Percentiles rank a stretch among this genome's conserved stretches.
phyloP scores from a whole-genome alignment of 2,797 vertebrate species.

The Cirrhinus mrigala region DNA sequence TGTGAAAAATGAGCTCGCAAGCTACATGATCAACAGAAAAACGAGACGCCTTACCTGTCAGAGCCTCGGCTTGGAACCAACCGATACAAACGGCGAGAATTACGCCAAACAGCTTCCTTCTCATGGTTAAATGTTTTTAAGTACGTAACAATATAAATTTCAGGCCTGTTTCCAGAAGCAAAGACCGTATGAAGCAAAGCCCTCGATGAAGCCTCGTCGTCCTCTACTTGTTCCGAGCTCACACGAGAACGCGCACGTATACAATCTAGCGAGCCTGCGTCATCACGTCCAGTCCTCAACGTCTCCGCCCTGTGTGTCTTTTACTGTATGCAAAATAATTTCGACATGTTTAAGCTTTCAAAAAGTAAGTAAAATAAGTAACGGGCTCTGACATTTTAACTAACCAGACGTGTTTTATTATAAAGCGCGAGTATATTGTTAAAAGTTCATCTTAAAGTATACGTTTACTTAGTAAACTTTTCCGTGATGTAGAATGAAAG shows the following conservation, averaged over 20 bases:
- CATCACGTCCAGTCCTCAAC: constrained; percentile 52
- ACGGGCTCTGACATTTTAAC: background rate
- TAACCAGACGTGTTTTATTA: background rate
- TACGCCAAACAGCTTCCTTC: constrained; percentile 71
- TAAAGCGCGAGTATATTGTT: background rate
- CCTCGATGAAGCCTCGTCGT: constrained; percentile 52
- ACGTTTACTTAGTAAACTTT: background rate
- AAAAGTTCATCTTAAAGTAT: background rate
- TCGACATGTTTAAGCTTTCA: background rate
- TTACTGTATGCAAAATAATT: background rate
- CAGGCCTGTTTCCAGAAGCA: background rate
- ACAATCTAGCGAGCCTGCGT: constrained; percentile 61
- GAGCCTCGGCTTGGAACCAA: constrained; percentile 70
- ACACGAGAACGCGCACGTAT: constrained; percentile 70
- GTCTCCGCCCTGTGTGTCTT: background rate
- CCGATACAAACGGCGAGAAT: constrained; percentile 72
- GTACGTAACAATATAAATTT: no score
- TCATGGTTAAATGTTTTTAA: background rate
- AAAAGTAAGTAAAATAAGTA: background rate
- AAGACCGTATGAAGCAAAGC: background rate
- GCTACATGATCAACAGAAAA: constrained; percentile 15
- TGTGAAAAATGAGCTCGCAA: constrained; percentile 10
- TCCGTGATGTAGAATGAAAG: background rate
- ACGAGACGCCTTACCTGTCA: constrained; percentile 76
- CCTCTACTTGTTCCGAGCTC: constrained; percentile 73